Conservation (phyloP, 23 tunicate genomes). For the Phallusia fumigata region DNA sequence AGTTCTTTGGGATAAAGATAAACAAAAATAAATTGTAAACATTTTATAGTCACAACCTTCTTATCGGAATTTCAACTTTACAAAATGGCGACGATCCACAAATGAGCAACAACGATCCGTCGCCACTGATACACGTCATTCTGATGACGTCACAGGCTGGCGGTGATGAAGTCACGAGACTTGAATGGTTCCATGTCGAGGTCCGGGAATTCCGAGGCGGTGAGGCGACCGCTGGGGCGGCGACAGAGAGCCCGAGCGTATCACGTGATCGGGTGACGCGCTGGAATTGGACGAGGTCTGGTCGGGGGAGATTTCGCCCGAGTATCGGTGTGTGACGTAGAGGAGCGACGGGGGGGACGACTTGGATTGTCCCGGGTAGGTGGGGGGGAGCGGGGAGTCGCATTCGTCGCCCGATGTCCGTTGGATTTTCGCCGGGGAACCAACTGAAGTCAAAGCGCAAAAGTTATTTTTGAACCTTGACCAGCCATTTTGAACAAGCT, state of each 20-base stretch:
- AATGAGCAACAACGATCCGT: too few relatives aligned
- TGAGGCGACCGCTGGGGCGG: conserved; percentile 20
- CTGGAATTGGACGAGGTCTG: conserved; percentile 17
- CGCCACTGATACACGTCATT: background rate
- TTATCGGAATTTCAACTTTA: too few relatives aligned
- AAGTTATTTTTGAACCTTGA: background rate
- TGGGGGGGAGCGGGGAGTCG: background rate
- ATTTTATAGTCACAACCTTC: too few relatives aligned
- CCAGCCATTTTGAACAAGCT: too few relatives aligned
- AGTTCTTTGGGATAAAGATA: too few relatives aligned
- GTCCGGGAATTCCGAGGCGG: conserved; percentile 4
- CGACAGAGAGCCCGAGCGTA: conserved; percentile 25
- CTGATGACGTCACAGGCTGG: background rate
- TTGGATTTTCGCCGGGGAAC: conserved; percentile 15
- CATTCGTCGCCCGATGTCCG: conserved; percentile 12
- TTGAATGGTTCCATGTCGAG: conserved; percentile 39
- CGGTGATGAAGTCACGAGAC: conserved; percentile 31
- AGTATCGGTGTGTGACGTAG: background rate
- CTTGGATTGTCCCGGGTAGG: background rate
- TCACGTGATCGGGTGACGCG: conserved; percentile 29
- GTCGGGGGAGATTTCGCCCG: background rate
- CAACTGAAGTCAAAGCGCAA: background rate
- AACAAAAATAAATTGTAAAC: too few relatives aligned
- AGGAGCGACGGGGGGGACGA: background rate
- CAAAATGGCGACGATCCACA: too few relatives aligned